Evolutionary conservation across 2,888 invertebrate species (phyloP), one percentile per base, ranked within the genome.

Genomic region (Ormyrus nitidulus): DNA sequence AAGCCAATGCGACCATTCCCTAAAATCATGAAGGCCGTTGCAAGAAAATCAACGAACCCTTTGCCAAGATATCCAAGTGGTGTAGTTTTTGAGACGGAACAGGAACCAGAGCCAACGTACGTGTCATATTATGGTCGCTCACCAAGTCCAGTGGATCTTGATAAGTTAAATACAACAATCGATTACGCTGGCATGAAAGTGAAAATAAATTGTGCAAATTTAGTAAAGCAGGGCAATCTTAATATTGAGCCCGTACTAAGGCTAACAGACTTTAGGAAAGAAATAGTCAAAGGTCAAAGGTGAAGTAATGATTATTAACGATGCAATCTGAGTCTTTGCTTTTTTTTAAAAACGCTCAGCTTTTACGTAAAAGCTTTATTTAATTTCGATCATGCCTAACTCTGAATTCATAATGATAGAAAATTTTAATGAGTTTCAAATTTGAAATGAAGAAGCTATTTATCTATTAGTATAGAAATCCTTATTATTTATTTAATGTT

Each of bases 121-220:
- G 49, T 88, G 83, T 93, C 93, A 0, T 92, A 90, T 84, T 94
- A 94, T 75, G 92, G 93, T 0, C 86, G 88, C 76, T 91, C 92
- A 0, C 85, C 85, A 0, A 85, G 90, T 0, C 85, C 91, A 1
- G 89, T 91, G 1, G 87, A 92, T 73, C 89, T 91, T 64, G 86
- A 88, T 0, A 89, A 91, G 7, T 90, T 93, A 0, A 92, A 90
- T 2, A 92, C 93, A 0, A 89, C 91, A 0, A 92, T 94, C 89
- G 91, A 93, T 0, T 90, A 93, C 70, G 92, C 91, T 53, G 92
- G 92, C n/a, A 91, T 91, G 11, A 88, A 90, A 80, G 91, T 93
- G 86, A 90, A 89, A 76, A 90, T 92, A 80, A 91, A 92, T 9
- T 91, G 93, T 66, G 89, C 91, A 10, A 92, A 92, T 76, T 88